Evolutionary conservation across 2,888 invertebrate genomes (phyloP).

Genomic region (Agrypnus murinus): DNA sequence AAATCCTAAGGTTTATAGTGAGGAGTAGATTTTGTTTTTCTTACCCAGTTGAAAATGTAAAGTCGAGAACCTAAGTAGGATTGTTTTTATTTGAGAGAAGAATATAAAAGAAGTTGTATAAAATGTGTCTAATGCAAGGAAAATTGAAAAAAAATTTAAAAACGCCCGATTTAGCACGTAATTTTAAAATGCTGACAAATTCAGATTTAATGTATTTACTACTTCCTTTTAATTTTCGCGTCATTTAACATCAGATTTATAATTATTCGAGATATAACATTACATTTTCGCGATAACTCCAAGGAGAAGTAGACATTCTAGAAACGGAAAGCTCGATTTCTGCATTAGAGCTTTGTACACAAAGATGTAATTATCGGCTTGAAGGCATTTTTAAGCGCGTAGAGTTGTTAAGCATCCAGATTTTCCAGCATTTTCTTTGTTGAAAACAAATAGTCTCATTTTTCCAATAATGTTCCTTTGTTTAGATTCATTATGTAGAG

Average conservation of each 20-base stretch:
- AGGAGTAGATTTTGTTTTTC: not conserved
- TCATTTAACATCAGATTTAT: constrained; percentile 17
- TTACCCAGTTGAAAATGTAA: not conserved
- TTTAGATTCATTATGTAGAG: constrained; percentile 10
- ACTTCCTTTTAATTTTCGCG: constrained; percentile 16
- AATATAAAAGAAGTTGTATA: not conserved
- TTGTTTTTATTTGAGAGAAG: not conserved
- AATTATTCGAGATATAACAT: constrained; percentile 14
- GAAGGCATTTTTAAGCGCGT: constrained; percentile 23
- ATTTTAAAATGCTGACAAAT: constrained; percentile 18
- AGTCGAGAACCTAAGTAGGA: not conserved
- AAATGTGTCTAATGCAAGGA: not conserved
- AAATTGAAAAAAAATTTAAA: constrained; percentile 5
- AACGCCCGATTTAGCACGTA: constrained; percentile 9
- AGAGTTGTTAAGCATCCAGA: constrained; percentile 14
- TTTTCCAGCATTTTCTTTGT: constrained; percentile 1
- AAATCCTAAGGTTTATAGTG: not conserved
- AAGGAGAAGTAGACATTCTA: not conserved
- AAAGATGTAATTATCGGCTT: constrained; percentile 22
- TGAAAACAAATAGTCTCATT: constrained; percentile 16
- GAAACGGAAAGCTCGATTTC: not conserved
- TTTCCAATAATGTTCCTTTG: constrained; percentile 5
- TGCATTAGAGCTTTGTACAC: constrained; percentile 23
- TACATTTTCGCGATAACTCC: constrained; percentile 1
- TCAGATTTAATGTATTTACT: constrained; percentile 20